Base-by-base conservation (phyloP, 2,113 vertebrate species). In the Mohoua ochrocephala region DNA sequence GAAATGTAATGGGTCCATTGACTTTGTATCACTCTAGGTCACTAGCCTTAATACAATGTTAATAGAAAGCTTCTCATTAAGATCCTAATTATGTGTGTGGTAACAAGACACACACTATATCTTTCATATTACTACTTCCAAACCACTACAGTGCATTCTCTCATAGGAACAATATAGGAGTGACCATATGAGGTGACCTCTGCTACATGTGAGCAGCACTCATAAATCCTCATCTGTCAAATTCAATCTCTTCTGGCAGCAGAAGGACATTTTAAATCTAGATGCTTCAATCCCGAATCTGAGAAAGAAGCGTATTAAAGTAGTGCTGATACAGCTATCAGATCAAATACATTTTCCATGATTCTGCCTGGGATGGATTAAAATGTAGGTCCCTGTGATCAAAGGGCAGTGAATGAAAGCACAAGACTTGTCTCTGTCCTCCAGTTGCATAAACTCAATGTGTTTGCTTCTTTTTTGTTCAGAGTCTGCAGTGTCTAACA, bases 191-290 rank as follows among this genome's bases (percentile, higher is more conserved):
- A 91, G 95, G 94, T 96, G 96, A 96, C 92, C 97, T 73, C 19
- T 44, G 82, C 53, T 89, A 83, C 79, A 14, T 77, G 19, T 93
- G 75, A 95, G 74, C 57, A 15, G 60, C 21, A 54, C 70, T 97
- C 91, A 91, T 93, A 97, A 98, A 97, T 96, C 89, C 89, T 84
- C 92, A 95, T 89, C 93, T 95, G 89, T 87, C 92, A 94, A 95
- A 94, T 94, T 91, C 94, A 92, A 91, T 96, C 93, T 92, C 73
- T 56, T 96, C 87, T 92, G 95, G 95, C 67, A 93, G 68, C 53
- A 91, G 84, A 56, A 95, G 87, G 73, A 91, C 84, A 68, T 92
- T 97, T 98, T 95, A 91, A 97, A 97, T 97, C 94, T 96, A 85
- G 87, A 81, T 95, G 44, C 50, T 95, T 95, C 92, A 83, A 89